Conservation (phyloP, 2,888 invertebrate species). For the Mythimna pallens region DNA sequence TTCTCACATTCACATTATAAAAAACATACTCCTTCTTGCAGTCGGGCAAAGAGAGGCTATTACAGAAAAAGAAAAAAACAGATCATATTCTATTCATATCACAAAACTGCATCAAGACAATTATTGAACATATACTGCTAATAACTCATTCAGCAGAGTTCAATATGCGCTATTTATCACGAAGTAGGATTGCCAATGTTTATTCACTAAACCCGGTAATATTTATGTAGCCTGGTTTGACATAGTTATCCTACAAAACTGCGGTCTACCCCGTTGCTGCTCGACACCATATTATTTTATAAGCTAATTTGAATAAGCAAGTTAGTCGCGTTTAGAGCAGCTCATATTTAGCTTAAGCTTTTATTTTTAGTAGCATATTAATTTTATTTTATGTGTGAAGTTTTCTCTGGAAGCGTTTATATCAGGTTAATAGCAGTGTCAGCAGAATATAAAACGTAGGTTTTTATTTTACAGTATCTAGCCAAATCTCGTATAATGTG, state of each 20-base stretch:
- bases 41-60: too few species aligned
- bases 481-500: too few species aligned
- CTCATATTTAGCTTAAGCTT: neutral
- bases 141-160: constrained; percentile 5
- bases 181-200: neutral
- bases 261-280: constrained; percentile 20
- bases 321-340: constrained; percentile 18
- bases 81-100: too few species aligned
- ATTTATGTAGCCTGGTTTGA: constrained; percentile 28
- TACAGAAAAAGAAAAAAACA: too few species aligned
- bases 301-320: constrained; percentile 27
- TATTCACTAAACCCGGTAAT: constrained; percentile 18
- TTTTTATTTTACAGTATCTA: too few species aligned
- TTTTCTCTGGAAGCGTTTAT: neutral
- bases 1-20: too few species aligned
- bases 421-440: neutral
- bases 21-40: too few species aligned
- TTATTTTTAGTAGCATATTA: neutral
- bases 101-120: too few species aligned
- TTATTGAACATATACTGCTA: neutral
- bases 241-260: constrained; percentile 17
- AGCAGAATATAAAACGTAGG: too few species aligned
- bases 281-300: constrained; percentile 21
- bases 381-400: neutral
- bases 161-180: constrained; percentile 4